Evolutionary conservation across 2,113 vertebrate genomes (phyloP).

Genomic region (Eira barbara): DNA sequence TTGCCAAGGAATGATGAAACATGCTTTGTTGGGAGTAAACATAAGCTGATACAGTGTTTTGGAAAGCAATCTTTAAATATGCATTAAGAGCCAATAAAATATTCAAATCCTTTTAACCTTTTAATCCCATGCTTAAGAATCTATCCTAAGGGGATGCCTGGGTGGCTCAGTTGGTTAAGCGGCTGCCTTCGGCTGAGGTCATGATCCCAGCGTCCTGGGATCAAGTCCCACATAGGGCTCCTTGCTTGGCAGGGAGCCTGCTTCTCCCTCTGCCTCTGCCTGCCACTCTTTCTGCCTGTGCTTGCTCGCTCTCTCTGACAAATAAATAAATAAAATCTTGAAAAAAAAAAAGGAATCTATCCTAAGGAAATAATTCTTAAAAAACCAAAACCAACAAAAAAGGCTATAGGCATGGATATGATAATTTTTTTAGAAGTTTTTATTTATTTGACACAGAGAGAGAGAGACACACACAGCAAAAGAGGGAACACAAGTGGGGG

Average conservation of each 20-base stretch:
- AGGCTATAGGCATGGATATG: neutral
- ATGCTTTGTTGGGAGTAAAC: neutral
- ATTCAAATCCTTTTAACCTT: neutral
- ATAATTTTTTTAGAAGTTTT: neutral
- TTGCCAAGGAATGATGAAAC: neutral
- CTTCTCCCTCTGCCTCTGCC: too few relatives aligned
- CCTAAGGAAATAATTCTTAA: neutral
- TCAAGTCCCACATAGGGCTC: too few relatives aligned
- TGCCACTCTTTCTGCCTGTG: too few relatives aligned
- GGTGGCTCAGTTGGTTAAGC: too few relatives aligned
- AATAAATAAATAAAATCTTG: too few relatives aligned
- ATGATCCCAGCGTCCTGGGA: too few relatives aligned
- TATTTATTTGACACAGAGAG: too few relatives aligned
- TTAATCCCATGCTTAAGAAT: neutral
- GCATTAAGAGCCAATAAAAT: neutral
- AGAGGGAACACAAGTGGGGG: too few relatives aligned
- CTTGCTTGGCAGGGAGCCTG: too few relatives aligned
- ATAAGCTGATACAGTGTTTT: neutral
- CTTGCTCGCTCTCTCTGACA: too few relatives aligned
- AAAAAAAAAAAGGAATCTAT: neutral
- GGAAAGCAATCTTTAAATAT: neutral
- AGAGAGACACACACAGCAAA: too few relatives aligned
- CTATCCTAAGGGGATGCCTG: neutral
- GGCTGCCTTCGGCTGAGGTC: too few relatives aligned
- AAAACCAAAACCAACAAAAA: neutral